Base-by-base conservation (phyloP, 2,888 invertebrate genomes). In the Andrena bicolor region DNA sequence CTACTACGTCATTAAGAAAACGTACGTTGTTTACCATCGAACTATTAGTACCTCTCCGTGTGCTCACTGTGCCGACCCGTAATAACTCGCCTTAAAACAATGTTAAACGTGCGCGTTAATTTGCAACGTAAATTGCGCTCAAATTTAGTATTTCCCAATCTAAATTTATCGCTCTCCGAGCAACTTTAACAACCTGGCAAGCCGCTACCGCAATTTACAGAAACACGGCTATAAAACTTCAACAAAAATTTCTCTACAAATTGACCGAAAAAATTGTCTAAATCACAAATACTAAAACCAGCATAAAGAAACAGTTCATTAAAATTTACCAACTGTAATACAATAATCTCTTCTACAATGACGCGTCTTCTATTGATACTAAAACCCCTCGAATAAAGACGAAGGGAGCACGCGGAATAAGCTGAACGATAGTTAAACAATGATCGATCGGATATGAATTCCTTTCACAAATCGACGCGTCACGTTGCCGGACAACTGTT, bases 1-100 rank as follows among this genome's bases (percentile, higher is more conserved):
- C 66, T 32, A 41, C 61, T 58, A 82, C 82, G 82, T 82, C 82
- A 82, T 82, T 82, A 80, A 80, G 75, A 82, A 82, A 80, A 82
- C 82, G 75, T 56, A n/a, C 61, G 51, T 66, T 82, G 70, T 82
- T 82, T 82, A 66, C 80, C 61, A 66, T 70, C 53, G 56, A 68
- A 26, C 74, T 68, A 71, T 80, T 82, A 68, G 70, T 68, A 61
- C 41, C 74, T 69, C 69, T 73, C 13, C 16, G 64, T 41, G n/a
- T 23, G 26, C 10, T 32, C 30, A 6, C 23, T 4, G 10, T 23
- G n/a, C 16, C 48, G 49, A 35, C 8, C 48, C 10, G 63, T 51
- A 72, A 61, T 63, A 80, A 72, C 63, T 79, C 51, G 49, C 49
- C 41, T 79, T 63, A 60, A 41, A 23, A 66, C 28, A 66, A 68